These are phyloP conservation scores for Teinopalpus imperialis DNA, from an alignment of 2,888 invertebrate genomes.

Conservation along the genomic window DNA sequence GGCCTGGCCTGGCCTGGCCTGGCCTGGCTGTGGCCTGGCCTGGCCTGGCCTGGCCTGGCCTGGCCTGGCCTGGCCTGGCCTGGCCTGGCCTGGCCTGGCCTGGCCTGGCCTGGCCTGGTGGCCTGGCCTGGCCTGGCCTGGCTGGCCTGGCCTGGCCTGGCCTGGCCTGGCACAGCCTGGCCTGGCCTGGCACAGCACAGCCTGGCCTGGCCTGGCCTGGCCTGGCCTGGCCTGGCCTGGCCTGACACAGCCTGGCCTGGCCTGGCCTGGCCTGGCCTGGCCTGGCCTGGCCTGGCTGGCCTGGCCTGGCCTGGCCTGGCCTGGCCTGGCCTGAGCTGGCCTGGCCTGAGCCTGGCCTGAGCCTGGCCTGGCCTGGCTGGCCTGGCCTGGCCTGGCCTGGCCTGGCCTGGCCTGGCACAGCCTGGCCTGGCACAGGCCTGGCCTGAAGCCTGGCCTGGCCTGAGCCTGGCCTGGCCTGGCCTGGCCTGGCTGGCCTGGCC, in stretches of 20 bases:
- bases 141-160: no score
- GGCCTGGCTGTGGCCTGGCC: no score
- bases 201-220: no score
- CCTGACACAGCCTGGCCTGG: no score
- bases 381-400: conserved; percentile 1
- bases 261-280: not conserved
- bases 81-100: not conserved
- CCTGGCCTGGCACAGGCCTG: not conserved
- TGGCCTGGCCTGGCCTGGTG: not conserved
- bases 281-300: not conserved
- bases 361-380: conserved; percentile 3
- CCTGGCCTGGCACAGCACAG: no score
- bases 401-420: conserved; percentile 11
- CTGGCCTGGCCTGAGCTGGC: not conserved
- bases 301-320: not conserved
- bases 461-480: conserved; percentile 6
- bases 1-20: no score
- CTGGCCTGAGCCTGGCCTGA: conserved; percentile 10
- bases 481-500: not conserved
- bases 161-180: no score
- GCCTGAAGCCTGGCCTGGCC: no score
- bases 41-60: not conserved
- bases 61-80: not conserved
- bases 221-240: conserved; percentile 7
- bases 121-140: no score